Conservation (phyloP, 2,888 invertebrate genomes). For the Ochropleura leucogaster region DNA sequence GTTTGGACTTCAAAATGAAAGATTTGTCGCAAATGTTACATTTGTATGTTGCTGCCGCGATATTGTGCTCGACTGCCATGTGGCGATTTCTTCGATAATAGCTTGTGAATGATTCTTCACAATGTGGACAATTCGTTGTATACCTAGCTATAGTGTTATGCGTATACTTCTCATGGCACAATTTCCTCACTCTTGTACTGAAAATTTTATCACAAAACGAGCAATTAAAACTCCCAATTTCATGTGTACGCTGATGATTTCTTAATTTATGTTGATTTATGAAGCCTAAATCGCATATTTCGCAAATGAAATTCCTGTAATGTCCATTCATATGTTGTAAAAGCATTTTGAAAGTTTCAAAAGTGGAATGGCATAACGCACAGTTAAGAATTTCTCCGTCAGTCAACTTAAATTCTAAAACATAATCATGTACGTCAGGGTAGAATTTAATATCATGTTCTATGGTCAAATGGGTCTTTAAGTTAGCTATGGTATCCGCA, state of each 20-base stretch:
- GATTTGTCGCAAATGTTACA: slow-evolving; percentile 86
- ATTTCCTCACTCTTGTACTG: slow-evolving; percentile 76
- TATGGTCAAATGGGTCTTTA: slow-evolving; percentile 79
- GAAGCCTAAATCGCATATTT: slow-evolving; percentile 83
- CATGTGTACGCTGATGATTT: slow-evolving; percentile 82
- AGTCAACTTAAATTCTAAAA: slow-evolving; percentile 82
- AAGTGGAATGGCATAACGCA: slow-evolving; percentile 80
- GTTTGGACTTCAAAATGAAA: slow-evolving; percentile 83
- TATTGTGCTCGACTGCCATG: slow-evolving; percentile 83
- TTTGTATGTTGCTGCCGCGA: slow-evolving; percentile 79
- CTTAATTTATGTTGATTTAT: slow-evolving; percentile 82
- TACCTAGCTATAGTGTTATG: slow-evolving; percentile 81
- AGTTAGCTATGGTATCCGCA: slow-evolving; percentile 69
- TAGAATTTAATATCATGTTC: slow-evolving; percentile 82
- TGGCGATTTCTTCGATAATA: slow-evolving; percentile 85
- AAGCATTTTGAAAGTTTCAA: slow-evolving; percentile 85
- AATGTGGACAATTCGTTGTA: slow-evolving; percentile 83
- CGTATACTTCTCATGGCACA: slow-evolving; percentile 85
- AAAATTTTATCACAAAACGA: slow-evolving; percentile 83
- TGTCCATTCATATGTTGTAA: slow-evolving; percentile 86
- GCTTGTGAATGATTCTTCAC: slow-evolving; percentile 81
- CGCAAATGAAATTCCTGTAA: slow-evolving; percentile 84
- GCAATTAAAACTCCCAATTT: slow-evolving; percentile 81
- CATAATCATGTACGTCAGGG: slow-evolving; percentile 79
- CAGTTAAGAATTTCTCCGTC: slow-evolving; percentile 78